phyloP scores from a whole-genome alignment of 2,888 invertebrate species.

The Synergus itoensis region DNA sequence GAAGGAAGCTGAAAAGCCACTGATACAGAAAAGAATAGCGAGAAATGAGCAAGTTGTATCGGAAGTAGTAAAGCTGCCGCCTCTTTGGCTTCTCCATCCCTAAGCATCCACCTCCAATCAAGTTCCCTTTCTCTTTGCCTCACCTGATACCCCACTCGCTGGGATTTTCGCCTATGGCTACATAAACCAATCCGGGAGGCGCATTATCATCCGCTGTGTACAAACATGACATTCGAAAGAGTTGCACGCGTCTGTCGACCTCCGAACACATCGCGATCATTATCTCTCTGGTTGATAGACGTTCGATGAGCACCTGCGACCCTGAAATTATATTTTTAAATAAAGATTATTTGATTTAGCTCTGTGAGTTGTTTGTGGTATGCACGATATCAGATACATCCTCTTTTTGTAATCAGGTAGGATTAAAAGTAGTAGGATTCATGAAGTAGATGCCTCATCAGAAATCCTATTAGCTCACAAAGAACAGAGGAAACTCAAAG shows the following conservation, averaged over 20 bases:
- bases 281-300: conserved; percentile 44
- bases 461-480: conserved; percentile 37
- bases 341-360: conserved; percentile 7
- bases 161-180: conserved; percentile 53
- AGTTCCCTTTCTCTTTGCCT: conserved; percentile 53
- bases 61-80: conserved; percentile 42
- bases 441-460: no score
- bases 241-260: conserved; percentile 47
- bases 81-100: conserved; percentile 48
- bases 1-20: not conserved
- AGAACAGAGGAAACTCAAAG: conserved; percentile 34
- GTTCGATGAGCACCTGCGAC: conserved; percentile 53
- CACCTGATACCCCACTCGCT: conserved; percentile 55
- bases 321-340: conserved; percentile 22
- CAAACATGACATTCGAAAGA: conserved; percentile 59
- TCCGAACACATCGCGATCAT: conserved; percentile 27
- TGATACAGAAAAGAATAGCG: not conserved
- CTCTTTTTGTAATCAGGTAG: not conserved
- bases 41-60: conserved; percentile 31
- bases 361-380: not conserved
- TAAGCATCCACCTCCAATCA: conserved; percentile 51
- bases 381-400: not conserved
- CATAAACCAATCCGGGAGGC: conserved; percentile 49
- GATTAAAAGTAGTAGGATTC: no score
- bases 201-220: conserved; percentile 57